phyloP scores from a whole-genome alignment of 2,797 vertebrate genomes.

The Coluber constrictor region DNA sequence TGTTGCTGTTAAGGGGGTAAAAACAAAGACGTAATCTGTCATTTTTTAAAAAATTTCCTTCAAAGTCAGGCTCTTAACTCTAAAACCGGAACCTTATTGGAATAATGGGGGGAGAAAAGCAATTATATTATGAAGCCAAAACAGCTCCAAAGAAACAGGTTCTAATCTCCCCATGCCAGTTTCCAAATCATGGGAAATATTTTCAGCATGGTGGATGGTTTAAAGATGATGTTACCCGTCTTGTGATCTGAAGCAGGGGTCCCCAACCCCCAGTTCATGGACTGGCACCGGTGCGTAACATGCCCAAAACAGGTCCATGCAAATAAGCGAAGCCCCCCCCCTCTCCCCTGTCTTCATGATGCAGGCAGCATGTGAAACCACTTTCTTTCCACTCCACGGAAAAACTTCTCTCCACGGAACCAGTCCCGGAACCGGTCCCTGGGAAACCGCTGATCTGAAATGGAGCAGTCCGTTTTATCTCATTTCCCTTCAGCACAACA shows the following conservation, averaged over 20 bases:
- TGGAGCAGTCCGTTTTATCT: neutral
- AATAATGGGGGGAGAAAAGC: neutral
- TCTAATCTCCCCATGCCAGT: too few relatives aligned
- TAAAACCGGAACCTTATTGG: neutral
- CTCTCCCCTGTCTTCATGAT: too few relatives aligned
- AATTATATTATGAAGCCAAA: neutral
- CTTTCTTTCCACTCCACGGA: too few relatives aligned
- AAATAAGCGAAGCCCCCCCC: too few relatives aligned
- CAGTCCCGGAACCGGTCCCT: too few relatives aligned
- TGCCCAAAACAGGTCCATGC: too few relatives aligned
- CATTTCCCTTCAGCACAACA: neutral
- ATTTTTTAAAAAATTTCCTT: conserved; percentile 5
- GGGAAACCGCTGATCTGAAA: neutral
- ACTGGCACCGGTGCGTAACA: too few relatives aligned
- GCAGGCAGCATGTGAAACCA: too few relatives aligned
- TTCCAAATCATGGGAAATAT: neutral
- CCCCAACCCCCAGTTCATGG: too few relatives aligned
- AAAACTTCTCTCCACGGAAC: too few relatives aligned
- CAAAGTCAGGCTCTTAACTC: neutral
- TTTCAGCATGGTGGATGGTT: neutral
- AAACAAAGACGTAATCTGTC: conserved; percentile 30
- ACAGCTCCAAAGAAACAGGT: neutral
- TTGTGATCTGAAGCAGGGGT: neutral
- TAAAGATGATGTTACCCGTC: neutral
- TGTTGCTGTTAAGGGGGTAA: conserved; percentile 80